A percentile compares a stretch with the other conserved stretches of the same genome.
Conservation (phyloP, 2,888 invertebrate species). For the Gymnosoma rotundatum region DNA sequence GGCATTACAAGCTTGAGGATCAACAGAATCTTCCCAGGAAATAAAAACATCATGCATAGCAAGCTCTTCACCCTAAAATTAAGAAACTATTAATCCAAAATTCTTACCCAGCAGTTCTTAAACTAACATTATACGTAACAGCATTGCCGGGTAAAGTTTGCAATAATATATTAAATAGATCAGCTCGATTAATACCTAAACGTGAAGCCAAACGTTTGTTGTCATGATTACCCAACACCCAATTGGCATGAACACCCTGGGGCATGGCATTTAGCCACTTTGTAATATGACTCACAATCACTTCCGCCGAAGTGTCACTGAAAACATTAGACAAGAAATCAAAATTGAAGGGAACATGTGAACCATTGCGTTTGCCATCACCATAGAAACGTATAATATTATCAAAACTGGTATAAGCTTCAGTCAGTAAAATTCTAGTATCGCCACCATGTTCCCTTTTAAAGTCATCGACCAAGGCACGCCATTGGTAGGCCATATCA, state of each 20-base stretch:
- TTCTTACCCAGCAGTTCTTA: background rate
- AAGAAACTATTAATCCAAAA: background rate
- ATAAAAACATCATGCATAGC: constrained; percentile 85
- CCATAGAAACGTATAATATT: constrained; percentile 86
- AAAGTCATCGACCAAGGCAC: constrained; percentile 84
- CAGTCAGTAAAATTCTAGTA: constrained; percentile 84
- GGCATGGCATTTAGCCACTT: constrained; percentile 86
- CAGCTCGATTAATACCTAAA: constrained; percentile 87
- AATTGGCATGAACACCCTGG: constrained; percentile 84
- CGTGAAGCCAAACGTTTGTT: constrained; percentile 87
- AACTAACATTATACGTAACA: constrained; percentile 89
- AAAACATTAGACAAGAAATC: constrained; percentile 84
- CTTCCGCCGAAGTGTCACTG: constrained; percentile 75
- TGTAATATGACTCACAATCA: constrained; percentile 83
- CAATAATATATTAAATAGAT: constrained; percentile 91
- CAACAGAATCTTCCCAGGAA: constrained; percentile 83
- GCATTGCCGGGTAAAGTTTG: constrained; percentile 92
- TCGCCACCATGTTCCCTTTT: constrained; percentile 79
- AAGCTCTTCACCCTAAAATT: constrained; percentile 86
- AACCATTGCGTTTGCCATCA: constrained; percentile 81
- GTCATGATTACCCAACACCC: constrained; percentile 91
- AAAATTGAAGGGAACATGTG: constrained; percentile 87
- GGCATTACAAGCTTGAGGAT: constrained; percentile 83
- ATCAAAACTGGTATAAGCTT: constrained; percentile 85
- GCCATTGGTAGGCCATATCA: constrained; percentile 84